Percentiles rank a stretch among this genome's conserved stretches.
Conservation (phyloP, 2,888 invertebrate genomes). For the Protodeltote pygarga region DNA sequence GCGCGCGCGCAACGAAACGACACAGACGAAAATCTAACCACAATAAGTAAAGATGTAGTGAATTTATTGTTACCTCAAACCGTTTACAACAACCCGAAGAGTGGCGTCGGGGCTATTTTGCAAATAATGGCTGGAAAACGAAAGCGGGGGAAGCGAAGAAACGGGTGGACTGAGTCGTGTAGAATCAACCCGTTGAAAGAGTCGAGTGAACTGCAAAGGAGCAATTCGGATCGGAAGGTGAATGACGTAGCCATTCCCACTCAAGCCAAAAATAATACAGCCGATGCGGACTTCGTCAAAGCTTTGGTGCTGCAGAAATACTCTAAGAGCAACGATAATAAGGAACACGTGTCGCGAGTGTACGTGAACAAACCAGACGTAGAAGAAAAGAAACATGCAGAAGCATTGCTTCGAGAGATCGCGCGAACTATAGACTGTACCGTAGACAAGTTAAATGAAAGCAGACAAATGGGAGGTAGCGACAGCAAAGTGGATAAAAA, state of each 20-base stretch:
- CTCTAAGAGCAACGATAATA: constrained; percentile 69
- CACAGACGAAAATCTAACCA: constrained; percentile 61
- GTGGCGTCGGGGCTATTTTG: constrained; percentile 75
- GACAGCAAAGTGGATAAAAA: constrained; percentile 62
- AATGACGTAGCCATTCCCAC: constrained; percentile 57
- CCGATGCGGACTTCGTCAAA: constrained; percentile 77
- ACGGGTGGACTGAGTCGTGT: constrained; percentile 67
- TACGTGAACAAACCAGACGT: constrained; percentile 75
- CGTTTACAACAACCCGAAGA: constrained; percentile 74
- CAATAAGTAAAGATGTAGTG: constrained; percentile 80
- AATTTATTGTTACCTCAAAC: constrained; percentile 78
- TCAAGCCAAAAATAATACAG: constrained; percentile 72
- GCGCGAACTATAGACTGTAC: constrained; percentile 80
- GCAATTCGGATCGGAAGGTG: constrained; percentile 62
- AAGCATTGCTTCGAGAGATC: constrained; percentile 78
- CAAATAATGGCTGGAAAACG: constrained; percentile 82
- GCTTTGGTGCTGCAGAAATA: constrained; percentile 81
- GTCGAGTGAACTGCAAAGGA: constrained; percentile 63
- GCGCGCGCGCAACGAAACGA: constrained; percentile 64
- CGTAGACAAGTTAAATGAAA: constrained; percentile 72
- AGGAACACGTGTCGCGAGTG: constrained; percentile 79
- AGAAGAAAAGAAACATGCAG: constrained; percentile 78
- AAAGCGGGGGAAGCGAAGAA: constrained; percentile 65
- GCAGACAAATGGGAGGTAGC: constrained; percentile 70
- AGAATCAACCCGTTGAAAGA: constrained; percentile 69